phyloP scores from a whole-genome alignment of 1,140 invertebrate species.

The Camponotus pennsylvanicus region DNA sequence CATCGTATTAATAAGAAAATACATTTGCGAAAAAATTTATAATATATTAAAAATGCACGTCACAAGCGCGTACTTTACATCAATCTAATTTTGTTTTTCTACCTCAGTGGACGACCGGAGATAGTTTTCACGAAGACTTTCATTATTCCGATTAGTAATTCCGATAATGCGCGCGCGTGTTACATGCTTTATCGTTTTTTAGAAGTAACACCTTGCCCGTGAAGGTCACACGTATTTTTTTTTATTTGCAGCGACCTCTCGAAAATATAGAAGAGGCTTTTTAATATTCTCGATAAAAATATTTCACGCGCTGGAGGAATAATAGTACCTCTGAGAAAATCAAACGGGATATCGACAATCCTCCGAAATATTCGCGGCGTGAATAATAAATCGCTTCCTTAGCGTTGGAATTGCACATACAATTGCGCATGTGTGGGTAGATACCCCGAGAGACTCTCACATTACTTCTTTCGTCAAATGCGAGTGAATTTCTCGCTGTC shows the following conservation, averaged over 20 bases:
- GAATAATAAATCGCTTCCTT: constrained; percentile 22
- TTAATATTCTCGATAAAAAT: not conserved
- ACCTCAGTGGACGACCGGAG: not conserved
- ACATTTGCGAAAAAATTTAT: not conserved
- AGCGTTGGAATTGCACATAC: not conserved
- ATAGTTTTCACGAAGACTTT: not conserved
- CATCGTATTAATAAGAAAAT: not conserved
- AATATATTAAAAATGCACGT: not conserved
- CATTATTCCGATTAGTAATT: constrained; percentile 8
- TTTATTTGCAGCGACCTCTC: not conserved
- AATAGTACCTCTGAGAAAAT: not conserved
- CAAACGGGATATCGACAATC: not conserved
- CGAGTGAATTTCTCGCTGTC: not conserved
- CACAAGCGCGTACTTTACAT: not conserved
- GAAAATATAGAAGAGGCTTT: not conserved
- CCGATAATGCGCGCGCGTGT: not conserved
- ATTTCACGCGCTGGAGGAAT: not conserved
- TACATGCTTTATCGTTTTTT: not conserved
- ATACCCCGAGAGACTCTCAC: not conserved
- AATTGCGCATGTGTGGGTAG: too few species aligned
- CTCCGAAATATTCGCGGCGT: not conserved
- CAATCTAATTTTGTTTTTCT: not conserved
- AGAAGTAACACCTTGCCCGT: not conserved
- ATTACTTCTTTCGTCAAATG: constrained; percentile 1
- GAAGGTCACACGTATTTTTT: not conserved